These are phyloP conservation scores for Smutsia gigantea DNA, from an alignment of 2,797 vertebrate genomes.

Conservation along the genomic window DNA sequence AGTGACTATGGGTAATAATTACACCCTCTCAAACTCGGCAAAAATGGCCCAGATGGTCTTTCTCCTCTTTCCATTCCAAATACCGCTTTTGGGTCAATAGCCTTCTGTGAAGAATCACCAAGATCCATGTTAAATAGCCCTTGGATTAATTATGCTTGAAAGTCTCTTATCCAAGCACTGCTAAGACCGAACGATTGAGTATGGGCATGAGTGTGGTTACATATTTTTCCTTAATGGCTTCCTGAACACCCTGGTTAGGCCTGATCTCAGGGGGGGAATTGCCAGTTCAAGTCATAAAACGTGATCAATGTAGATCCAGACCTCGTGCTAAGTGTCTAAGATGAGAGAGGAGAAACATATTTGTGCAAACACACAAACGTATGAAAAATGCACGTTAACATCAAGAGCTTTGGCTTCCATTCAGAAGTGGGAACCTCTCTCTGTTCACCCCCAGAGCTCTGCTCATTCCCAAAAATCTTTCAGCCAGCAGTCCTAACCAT, in stretches of 20 bases:
- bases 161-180: slow-evolving; percentile 54
- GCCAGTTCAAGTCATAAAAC: slow-evolving; percentile 76
- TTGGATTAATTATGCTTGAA: slow-evolving; percentile 74
- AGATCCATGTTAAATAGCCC: slow-evolving; percentile 39
- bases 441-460: not conserved
- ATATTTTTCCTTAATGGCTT: slow-evolving; percentile 81
- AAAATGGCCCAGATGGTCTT: not conserved
- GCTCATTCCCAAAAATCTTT: not conserved
- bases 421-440: not conserved
- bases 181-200: slow-evolving; percentile 67
- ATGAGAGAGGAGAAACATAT: not conserved
- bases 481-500: not conserved
- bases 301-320: slow-evolving; percentile 78
- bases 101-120: slow-evolving; percentile 4
- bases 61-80: not conserved
- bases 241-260: slow-evolving; percentile 80
- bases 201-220: slow-evolving; percentile 73
- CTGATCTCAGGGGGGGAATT: slow-evolving; percentile 61
- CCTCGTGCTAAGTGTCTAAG: slow-evolving; percentile 61
- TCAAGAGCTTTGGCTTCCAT: not conserved
- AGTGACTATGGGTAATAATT: not conserved
- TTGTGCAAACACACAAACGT: not conserved
- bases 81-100: not conserved
- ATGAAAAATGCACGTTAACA: not conserved
- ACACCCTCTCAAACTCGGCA: not conserved